Percentiles rank a stretch among this genome's conserved stretches.
phyloP scores from a whole-genome alignment of 2,888 invertebrate species.

The Drosophila pegasa region DNA sequence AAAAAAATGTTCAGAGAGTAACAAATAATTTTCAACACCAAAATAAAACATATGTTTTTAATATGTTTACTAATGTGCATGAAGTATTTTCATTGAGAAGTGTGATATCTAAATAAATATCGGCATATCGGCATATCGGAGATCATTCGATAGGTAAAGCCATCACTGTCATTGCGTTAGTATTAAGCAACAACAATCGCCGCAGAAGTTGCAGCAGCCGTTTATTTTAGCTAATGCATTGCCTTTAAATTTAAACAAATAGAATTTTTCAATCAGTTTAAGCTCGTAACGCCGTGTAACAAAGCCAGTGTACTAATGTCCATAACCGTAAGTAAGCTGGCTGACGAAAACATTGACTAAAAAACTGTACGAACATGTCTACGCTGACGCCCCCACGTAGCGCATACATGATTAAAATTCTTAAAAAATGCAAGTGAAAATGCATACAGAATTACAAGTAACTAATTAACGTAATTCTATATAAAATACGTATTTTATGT shows the following conservation, averaged over 20 bases:
- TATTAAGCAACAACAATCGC: slow-evolving; percentile 63
- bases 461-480: slow-evolving; percentile 34
- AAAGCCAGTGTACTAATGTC: slow-evolving; percentile 82
- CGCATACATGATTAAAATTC: slow-evolving; percentile 42
- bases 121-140: slow-evolving; percentile 18
- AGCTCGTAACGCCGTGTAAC: slow-evolving; percentile 59
- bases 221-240: slow-evolving; percentile 58
- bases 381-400: slow-evolving; percentile 67
- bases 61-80: background rate
- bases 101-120: slow-evolving; percentile 6
- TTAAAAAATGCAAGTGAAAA: slow-evolving; percentile 51
- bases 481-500: slow-evolving; percentile 27
- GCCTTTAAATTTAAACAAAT: slow-evolving; percentile 47
- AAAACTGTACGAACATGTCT: slow-evolving; percentile 10
- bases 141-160: slow-evolving; percentile 5
- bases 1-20: too few species aligned
- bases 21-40: too few species aligned
- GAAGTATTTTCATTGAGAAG: background rate
- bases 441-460: slow-evolving; percentile 49
- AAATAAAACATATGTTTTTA: too few species aligned
- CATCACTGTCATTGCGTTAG: slow-evolving; percentile 38
- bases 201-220: slow-evolving; percentile 61
- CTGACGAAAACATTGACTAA: slow-evolving; percentile 1
- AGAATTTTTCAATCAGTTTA: slow-evolving; percentile 38
- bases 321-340: slow-evolving; percentile 83